A percentile compares a stretch with the other conserved stretches of the same genome.
These are phyloP conservation scores for Drosophila equinoxialis DNA, from an alignment of 1,140 invertebrate species.

Conservation along the genomic window DNA sequence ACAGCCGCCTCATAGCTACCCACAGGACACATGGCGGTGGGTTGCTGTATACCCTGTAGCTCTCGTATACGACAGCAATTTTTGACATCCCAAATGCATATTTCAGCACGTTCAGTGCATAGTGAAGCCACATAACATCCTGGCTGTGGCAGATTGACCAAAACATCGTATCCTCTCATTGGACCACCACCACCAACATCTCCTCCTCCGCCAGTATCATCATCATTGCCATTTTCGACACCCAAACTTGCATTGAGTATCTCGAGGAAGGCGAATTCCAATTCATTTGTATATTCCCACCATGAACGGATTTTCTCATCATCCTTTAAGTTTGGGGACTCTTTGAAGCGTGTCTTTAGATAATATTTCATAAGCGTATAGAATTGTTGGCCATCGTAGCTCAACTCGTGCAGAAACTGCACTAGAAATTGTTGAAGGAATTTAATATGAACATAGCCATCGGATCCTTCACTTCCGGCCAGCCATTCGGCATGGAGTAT, in stretches of 20 bases:
- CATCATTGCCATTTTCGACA: conserved; percentile 42
- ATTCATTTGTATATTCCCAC: conserved; percentile 73
- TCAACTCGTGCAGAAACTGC: conserved; percentile 86
- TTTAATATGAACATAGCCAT: conserved; percentile 84
- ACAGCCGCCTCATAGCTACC: conserved; percentile 90
- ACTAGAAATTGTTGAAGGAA: conserved; percentile 87
- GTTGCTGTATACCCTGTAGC: conserved; percentile 88
- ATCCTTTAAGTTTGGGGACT: conserved; percentile 59
- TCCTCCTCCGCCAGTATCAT: neutral
- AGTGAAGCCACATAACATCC: conserved; percentile 89
- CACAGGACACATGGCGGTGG: conserved; percentile 88
- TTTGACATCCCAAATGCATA: conserved; percentile 90
- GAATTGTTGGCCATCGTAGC: conserved; percentile 90
- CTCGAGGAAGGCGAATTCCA: conserved; percentile 77
- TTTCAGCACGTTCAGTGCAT: conserved; percentile 88
- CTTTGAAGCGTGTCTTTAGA: conserved; percentile 83
- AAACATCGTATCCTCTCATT: conserved; percentile 66
- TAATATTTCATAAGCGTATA: conserved; percentile 87
- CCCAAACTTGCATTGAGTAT: conserved; percentile 68
- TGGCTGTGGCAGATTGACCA: conserved; percentile 73
- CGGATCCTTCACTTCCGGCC: conserved; percentile 37
- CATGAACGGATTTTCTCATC: conserved; percentile 72
- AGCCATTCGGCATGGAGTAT: conserved; percentile 68
- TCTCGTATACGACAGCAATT: conserved; percentile 87
- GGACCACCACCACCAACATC: neutral